phyloP scores from a whole-genome alignment of 2,113 vertebrate species.

The Irena cyanogastra region DNA sequence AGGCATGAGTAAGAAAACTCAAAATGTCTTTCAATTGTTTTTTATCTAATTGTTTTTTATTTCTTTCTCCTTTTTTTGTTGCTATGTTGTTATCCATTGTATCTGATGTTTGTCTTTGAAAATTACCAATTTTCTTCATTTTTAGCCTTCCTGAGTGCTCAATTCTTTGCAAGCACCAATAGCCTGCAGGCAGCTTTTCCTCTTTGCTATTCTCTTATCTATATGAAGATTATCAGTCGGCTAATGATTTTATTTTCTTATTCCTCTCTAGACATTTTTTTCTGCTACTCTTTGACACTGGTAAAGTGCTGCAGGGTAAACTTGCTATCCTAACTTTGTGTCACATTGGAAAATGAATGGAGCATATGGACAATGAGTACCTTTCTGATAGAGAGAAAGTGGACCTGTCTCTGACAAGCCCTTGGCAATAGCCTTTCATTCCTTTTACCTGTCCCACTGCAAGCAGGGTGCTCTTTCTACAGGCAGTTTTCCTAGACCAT shows the following conservation, averaged over 20 bases:
- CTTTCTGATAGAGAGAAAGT: background rate
- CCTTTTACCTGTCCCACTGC: background rate
- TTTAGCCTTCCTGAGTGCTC: background rate
- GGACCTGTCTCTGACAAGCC: background rate
- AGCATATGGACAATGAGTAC: background rate
- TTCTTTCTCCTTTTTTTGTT: too few relatives aligned
- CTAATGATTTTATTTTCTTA: background rate
- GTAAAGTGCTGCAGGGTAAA: background rate
- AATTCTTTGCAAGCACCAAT: background rate
- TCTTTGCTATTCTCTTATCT: background rate
- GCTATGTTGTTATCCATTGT: background rate
- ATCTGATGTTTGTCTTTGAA: background rate
- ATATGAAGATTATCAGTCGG: background rate
- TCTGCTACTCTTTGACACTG: background rate
- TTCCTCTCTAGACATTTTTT: background rate
- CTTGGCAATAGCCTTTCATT: background rate
- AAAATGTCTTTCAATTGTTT: background rate
- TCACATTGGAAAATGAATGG: background rate
- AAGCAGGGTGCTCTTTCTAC: background rate
- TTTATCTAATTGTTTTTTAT: background rate
- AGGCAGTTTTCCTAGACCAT: background rate
- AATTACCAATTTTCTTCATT: background rate
- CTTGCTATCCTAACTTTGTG: background rate
- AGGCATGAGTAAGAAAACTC: background rate
- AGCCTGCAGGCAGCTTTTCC: background rate